Evolutionary conservation across 2,888 invertebrate genomes (phyloP).

Genomic region (Heterodera filipjevi): DNA sequence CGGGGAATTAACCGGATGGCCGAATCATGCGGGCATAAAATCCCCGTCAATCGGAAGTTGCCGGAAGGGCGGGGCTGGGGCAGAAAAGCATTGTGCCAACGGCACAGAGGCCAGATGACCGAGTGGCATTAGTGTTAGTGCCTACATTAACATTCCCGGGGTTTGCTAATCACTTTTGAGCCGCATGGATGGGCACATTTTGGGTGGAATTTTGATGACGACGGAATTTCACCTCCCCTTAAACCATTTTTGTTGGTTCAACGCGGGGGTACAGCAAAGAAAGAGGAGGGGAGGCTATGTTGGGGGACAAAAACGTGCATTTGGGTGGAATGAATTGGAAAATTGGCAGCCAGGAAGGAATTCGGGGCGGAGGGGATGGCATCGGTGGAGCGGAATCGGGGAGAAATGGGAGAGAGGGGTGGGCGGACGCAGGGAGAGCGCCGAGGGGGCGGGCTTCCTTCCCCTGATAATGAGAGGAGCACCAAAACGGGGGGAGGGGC

Average conservation of each 20-base stretch:
- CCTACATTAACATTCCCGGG: not conserved
- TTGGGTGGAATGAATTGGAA: conserved; percentile 30
- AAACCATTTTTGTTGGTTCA: conserved; percentile 6
- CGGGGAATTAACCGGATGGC: conserved; percentile 20
- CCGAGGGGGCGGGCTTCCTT: not conserved
- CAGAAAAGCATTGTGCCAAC: not conserved
- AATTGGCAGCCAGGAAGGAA: conserved; percentile 28
- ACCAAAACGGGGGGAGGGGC: not conserved
- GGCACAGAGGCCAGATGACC: not conserved
- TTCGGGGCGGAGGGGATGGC: conserved; percentile 16
- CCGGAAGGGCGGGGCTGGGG: not conserved
- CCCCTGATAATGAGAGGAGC: conserved; percentile 14
- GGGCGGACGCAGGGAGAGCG: not conserved
- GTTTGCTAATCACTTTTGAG: conserved; percentile 14
- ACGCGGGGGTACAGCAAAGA: not conserved
- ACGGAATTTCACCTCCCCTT: not conserved
- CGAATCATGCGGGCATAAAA: conserved; percentile 20
- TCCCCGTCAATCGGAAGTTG: not conserved
- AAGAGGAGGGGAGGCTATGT: not conserved
- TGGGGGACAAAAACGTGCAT: conserved; percentile 18
- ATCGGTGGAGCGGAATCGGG: conserved; percentile 22
- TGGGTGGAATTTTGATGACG: not conserved
- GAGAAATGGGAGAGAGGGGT: not conserved
- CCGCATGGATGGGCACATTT: conserved; percentile 18
- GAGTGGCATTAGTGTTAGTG: not conserved